Evolutionary conservation across 2,113 vertebrate genomes (phyloP).

Genomic region (Ancistrus triradiatus): DNA sequence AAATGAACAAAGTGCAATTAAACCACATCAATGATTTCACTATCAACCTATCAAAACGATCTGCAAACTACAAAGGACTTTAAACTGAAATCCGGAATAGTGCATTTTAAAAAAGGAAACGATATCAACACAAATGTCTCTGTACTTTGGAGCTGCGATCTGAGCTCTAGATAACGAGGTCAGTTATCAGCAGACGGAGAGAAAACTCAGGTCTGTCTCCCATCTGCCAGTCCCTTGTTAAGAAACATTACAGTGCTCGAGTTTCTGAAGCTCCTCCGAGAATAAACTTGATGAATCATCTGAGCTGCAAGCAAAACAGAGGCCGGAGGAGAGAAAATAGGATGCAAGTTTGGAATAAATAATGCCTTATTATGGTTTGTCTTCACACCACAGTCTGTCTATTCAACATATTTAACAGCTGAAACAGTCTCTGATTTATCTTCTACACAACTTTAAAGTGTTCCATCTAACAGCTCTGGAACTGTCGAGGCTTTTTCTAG

Average conservation of each 20-base stretch:
- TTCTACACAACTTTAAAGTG: neutral
- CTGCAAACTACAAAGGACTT: no score
- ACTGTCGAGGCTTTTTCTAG: slow-evolving; percentile 18
- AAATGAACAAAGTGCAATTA: no score
- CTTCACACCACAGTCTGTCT: slow-evolving; percentile 4
- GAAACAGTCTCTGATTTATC: neutral
- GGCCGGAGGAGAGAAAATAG: neutral
- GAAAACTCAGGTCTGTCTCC: slow-evolving; percentile 55
- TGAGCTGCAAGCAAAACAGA: slow-evolving; percentile 38
- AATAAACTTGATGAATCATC: slow-evolving; percentile 59
- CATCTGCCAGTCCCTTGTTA: slow-evolving; percentile 58
- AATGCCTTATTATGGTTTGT: slow-evolving; percentile 37
- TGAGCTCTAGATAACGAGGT: slow-evolving; percentile 47
- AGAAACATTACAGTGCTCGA: slow-evolving; percentile 66
- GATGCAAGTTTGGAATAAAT: slow-evolving; percentile 34
- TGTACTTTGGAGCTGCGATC: no score
- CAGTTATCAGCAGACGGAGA: slow-evolving; percentile 51
- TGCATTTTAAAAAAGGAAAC: no score
- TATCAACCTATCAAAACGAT: no score
- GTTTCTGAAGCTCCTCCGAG: slow-evolving; percentile 60
- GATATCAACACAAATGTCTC: neutral
- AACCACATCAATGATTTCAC: no score
- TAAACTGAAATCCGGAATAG: no score
- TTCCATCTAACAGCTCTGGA: slow-evolving; percentile 7
- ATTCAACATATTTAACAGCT: slow-evolving; percentile 13